Evolutionary conservation across 1,140 invertebrate genomes (phyloP).

Genomic region (Epicauta chinensis): DNA sequence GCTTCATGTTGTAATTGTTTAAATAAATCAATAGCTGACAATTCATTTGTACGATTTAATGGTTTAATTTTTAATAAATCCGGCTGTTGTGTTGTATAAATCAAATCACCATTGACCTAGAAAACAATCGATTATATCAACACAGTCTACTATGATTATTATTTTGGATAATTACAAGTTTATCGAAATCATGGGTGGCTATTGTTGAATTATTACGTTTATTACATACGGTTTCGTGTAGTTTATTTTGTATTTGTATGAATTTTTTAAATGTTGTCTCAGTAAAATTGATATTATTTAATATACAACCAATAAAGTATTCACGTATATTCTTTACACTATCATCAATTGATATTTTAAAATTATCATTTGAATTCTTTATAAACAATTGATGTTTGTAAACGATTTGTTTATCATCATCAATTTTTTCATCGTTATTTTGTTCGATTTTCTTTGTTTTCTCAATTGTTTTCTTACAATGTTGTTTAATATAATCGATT

Average conservation of each 20-base stretch:
- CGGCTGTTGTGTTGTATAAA: constrained; percentile 60
- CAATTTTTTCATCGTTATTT: constrained; percentile 24
- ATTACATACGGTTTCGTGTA: constrained; percentile 73
- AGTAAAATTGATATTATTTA: constrained; percentile 59
- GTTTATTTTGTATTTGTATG: constrained; percentile 70
- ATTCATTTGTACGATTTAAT: constrained; percentile 52
- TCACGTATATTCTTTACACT: constrained; percentile 52
- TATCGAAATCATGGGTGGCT: constrained; percentile 71
- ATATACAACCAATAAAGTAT: constrained; percentile 66
- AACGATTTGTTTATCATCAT: constrained; percentile 18
- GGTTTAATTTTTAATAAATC: constrained; percentile 57
- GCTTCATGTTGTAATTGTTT: constrained; percentile 65
- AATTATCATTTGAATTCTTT: constrained; percentile 3
- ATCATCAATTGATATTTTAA: constrained; percentile 28
- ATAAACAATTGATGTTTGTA: too few relatives aligned
- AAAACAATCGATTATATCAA: constrained; percentile 9
- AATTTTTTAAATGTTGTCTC: constrained; percentile 67
- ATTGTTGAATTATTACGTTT: constrained; percentile 72
- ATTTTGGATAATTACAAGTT: too few relatives aligned
- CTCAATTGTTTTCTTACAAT: constrained; percentile 45
- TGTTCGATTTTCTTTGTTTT: constrained; percentile 32
- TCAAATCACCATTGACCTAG: constrained; percentile 48
- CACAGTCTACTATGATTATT: too few relatives aligned
- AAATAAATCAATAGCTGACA: constrained; percentile 60
- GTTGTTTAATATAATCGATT: constrained; percentile 60